Conservation (phyloP, 2,113 vertebrate species). For the Falco punctatus region DNA sequence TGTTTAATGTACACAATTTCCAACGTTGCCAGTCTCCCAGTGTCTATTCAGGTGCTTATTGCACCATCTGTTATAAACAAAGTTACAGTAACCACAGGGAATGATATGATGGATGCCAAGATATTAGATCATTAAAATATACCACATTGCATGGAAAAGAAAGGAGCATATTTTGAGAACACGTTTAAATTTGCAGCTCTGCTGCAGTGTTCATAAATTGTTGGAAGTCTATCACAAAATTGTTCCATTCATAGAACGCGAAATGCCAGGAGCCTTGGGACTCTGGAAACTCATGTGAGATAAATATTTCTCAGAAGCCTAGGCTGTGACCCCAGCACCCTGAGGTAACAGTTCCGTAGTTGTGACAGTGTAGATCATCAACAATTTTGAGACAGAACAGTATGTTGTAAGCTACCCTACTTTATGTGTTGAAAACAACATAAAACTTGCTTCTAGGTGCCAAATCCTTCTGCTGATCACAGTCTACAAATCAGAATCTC, state of each 20-base stretch:
- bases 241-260: not conserved
- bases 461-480: not conserved
- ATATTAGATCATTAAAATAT: not conserved
- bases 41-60: not conserved
- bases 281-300: not conserved
- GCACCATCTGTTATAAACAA: not conserved
- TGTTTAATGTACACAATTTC: not conserved
- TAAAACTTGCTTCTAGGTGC: not conserved
- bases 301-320: not conserved
- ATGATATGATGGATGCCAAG: not conserved
- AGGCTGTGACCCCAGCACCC: not conserved
- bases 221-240: not conserved
- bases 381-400: not conserved
- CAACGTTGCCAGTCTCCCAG: not conserved
- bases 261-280: not conserved
- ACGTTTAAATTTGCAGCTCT: not conserved
- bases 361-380: accelerated
- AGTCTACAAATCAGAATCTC: not conserved
- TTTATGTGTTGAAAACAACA: not conserved
- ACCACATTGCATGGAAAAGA: accelerated
- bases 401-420: not conserved
- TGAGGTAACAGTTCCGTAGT: not conserved
- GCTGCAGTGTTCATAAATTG: not conserved
- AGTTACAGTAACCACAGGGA: not conserved
- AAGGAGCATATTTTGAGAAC: not conserved